Conservation (phyloP, 2,113 vertebrate genomes). For the Pheucticus melanocephalus region DNA sequence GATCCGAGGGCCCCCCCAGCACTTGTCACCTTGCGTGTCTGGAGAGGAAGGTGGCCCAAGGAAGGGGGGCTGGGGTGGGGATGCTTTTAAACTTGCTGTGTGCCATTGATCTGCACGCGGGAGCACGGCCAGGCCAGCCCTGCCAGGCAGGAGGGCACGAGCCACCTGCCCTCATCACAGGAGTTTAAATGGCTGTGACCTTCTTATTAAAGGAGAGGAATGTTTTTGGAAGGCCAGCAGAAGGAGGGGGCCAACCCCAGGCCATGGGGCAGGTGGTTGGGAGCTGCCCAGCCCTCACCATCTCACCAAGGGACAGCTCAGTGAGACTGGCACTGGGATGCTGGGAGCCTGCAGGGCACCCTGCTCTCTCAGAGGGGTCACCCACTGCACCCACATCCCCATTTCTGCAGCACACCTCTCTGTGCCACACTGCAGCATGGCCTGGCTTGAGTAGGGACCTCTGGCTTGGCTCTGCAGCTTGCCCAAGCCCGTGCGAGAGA, state of each 20-base stretch:
- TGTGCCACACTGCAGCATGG: background rate
- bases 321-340: background rate
- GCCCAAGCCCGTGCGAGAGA: background rate
- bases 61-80: background rate
- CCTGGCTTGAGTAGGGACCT: accelerated
- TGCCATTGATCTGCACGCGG: slow-evolving; percentile 65
- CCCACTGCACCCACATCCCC: background rate
- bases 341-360: accelerated
- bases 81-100: slow-evolving; percentile 63
- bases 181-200: slow-evolving; percentile 52
- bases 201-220: slow-evolving; percentile 16
- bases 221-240: background rate
- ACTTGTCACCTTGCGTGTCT: slow-evolving; percentile 75
- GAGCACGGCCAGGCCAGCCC: slow-evolving; percentile 24
- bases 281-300: background rate
- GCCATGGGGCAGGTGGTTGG: accelerated
- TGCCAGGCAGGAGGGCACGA: background rate
- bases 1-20: slow-evolving; percentile 65
- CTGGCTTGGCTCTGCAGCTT: background rate
- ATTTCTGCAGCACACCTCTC: accelerated
- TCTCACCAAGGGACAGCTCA: accelerated
- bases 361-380: background rate
- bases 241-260: background rate
- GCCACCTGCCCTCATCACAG: slow-evolving; percentile 33
- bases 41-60: slow-evolving; percentile 28